These are phyloP conservation scores for Turritopsis rubra DNA, from an alignment of 30 jellyfish, hydroid and myxozoan genomes.

Conservation along the genomic window DNA sequence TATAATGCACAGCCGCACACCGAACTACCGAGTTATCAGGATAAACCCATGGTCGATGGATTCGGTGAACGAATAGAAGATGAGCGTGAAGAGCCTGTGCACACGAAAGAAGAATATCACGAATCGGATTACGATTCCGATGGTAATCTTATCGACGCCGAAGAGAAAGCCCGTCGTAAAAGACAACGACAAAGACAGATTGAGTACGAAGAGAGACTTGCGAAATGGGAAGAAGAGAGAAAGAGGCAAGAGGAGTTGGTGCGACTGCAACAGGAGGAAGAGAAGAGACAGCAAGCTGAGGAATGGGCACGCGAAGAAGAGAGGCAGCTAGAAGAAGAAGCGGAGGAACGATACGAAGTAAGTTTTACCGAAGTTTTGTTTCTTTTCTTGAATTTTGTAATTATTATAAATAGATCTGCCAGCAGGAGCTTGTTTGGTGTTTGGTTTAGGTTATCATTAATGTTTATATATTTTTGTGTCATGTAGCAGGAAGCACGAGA, in stretches of 20 bases:
- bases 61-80: constrained; percentile 15
- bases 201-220: constrained; percentile 40
- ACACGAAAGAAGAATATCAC: neutral
- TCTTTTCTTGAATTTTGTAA: neutral
- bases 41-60: constrained; percentile 10
- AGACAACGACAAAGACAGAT: constrained; percentile 53
- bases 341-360: constrained; percentile 3
- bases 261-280: constrained; percentile 32
- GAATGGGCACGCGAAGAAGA: constrained; percentile 18
- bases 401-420: too few species aligned
- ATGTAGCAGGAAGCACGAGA: neutral
- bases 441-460: neutral
- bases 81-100: neutral
- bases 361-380: neutral
- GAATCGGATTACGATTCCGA: constrained; percentile 35
- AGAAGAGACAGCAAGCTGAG: constrained; percentile 14
- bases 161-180: constrained; percentile 59
- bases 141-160: constrained; percentile 42
- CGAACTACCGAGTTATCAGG: neutral
- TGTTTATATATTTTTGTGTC: neutral
- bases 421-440: too few species aligned
- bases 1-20: neutral
- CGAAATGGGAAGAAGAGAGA: constrained; percentile 36
- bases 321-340: neutral
- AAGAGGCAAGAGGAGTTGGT: constrained; percentile 23